These are phyloP conservation scores for Metopolophium dirhodum DNA, from an alignment of 1,140 invertebrate species.

Conservation along the genomic window DNA sequence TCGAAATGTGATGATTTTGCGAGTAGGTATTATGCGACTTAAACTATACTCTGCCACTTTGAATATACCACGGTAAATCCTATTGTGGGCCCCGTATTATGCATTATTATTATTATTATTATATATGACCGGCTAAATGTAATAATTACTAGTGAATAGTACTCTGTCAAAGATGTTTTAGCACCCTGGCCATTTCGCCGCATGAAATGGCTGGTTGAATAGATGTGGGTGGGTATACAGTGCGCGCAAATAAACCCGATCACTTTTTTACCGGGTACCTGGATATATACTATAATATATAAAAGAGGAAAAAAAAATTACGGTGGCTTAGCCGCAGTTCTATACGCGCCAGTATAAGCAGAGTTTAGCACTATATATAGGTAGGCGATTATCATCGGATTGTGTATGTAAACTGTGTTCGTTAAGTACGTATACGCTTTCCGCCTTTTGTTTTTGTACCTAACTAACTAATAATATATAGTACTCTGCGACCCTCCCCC, in stretches of 20 bases:
- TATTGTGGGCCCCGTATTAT: not conserved
- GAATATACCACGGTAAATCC: not conserved
- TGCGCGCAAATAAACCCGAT: too few relatives aligned
- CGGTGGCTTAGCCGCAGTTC: too few relatives aligned
- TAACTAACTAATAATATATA: too few relatives aligned
- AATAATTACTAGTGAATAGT: not conserved
- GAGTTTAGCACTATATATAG: not conserved
- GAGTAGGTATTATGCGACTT: not conserved
- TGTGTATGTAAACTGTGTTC: not conserved
- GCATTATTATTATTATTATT: not conserved
- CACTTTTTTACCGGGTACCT: not conserved
- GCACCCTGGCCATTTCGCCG: too few relatives aligned
- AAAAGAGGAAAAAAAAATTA: too few relatives aligned
- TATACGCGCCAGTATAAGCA: not conserved
- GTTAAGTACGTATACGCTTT: not conserved
- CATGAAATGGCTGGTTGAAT: not conserved
- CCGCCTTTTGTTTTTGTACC: not conserved
- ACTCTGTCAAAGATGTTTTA: not conserved
- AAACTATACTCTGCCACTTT: not conserved
- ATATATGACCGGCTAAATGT: not conserved
- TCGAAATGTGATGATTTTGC: not conserved
- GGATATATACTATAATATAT: too few relatives aligned
- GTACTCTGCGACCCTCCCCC: too few relatives aligned
- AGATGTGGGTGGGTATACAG: not conserved
- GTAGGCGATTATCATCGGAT: not conserved